phyloP scores from a whole-genome alignment of 2,113 vertebrate genomes.

The Anolis carolinensis region DNA sequence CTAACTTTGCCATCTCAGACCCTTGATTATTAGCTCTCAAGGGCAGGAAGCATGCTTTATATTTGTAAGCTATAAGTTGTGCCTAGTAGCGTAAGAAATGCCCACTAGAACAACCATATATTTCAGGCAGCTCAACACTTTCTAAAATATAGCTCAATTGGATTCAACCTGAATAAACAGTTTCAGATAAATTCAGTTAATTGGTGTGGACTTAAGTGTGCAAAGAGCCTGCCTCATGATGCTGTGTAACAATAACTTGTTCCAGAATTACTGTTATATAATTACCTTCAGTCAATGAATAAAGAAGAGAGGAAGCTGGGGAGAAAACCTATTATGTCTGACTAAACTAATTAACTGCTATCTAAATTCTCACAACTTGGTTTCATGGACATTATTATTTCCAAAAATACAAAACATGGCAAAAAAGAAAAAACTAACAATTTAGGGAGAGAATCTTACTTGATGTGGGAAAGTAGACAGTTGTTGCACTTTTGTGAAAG shows the following conservation, averaged over 20 bases:
- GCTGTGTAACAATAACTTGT: conserved; percentile 72
- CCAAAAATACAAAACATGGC: conserved; percentile 61
- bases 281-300: conserved; percentile 73
- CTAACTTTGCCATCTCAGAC: conserved; percentile 15
- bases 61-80: background rate
- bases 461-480: background rate
- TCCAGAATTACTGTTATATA: conserved; percentile 65
- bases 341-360: conserved; percentile 79
- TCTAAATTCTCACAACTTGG: conserved; percentile 78
- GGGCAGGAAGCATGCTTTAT: background rate
- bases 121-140: conserved; percentile 52
- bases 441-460: background rate
- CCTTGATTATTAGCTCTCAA: conserved; percentile 18
- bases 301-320: conserved; percentile 68
- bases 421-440: conserved; percentile 54
- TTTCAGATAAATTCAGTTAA: conserved; percentile 78
- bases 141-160: conserved; percentile 59
- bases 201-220: conserved; percentile 59
- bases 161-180: conserved; percentile 70
- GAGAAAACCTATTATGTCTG: conserved; percentile 74
- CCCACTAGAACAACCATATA: conserved; percentile 30
- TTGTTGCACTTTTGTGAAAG: background rate
- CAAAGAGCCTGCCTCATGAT: conserved; percentile 63
- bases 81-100: background rate
- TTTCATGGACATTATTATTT: conserved; percentile 70